A percentile compares a stretch with the other conserved stretches of the same genome.
Conservation (phyloP, 2,888 invertebrate species). For the Prenolepis imparis region DNA sequence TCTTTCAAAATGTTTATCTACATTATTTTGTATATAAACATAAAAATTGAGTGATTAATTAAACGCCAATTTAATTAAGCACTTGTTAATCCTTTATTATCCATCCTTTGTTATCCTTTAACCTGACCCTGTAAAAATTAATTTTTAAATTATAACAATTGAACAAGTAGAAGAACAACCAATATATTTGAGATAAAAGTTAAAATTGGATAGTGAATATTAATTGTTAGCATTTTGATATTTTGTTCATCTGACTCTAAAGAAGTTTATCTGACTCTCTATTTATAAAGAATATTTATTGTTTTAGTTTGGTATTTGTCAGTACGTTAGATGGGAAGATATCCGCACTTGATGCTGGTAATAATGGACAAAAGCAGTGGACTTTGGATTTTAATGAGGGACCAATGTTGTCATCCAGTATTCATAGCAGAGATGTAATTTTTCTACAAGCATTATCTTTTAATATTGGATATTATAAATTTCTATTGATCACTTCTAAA, state of each 20-base stretch:
- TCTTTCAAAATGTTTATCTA: neutral
- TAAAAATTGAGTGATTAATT: neutral
- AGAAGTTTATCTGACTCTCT: neutral
- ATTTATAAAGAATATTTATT: slow-evolving; percentile 18
- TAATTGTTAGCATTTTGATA: neutral
- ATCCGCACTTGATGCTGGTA: slow-evolving; percentile 92
- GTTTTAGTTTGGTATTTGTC: slow-evolving; percentile 91
- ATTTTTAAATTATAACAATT: neutral
- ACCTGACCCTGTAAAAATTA: neutral
- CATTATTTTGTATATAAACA: neutral
- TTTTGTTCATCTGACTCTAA: neutral
- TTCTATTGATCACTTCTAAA: neutral
- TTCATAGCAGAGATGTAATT: slow-evolving; percentile 94
- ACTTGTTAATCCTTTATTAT: neutral
- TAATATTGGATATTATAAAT: slow-evolving; percentile 29
- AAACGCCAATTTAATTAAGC: neutral
- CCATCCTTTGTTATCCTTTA: neutral
- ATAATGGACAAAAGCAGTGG: slow-evolving; percentile 92
- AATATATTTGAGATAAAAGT: neutral
- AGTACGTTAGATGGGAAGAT: slow-evolving; percentile 97
- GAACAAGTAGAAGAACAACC: neutral
- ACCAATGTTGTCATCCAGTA: slow-evolving; percentile 94
- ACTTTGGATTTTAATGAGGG: slow-evolving; percentile 91
- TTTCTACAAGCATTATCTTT: slow-evolving; percentile 22
- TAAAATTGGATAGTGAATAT: neutral